Percentiles rank a stretch among this genome's conserved stretches.
These are phyloP conservation scores for Acropora tenuis DNA, from an alignment of 64 coral and sea anemone genomes.

Conservation along the genomic window DNA sequence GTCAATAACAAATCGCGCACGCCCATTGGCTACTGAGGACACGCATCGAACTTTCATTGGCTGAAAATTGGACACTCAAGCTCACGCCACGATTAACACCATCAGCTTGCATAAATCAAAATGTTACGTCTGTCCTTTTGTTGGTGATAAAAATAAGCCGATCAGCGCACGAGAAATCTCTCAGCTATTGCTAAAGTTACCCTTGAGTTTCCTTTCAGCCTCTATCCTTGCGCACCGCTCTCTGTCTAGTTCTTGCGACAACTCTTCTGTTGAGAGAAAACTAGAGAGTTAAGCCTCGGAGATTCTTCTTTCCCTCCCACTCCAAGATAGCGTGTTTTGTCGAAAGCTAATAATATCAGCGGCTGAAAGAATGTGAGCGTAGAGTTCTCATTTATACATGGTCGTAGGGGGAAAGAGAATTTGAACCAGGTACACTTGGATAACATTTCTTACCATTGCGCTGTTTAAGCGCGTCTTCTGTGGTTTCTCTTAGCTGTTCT, in stretches of 20 bases:
- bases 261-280: conserved; percentile 66
- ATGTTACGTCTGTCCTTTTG: too few relatives aligned
- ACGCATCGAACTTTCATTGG: too few relatives aligned
- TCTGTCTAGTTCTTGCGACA: conserved; percentile 86
- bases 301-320: too few relatives aligned
- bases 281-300: not conserved
- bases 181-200: conserved; percentile 18
- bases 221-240: conserved; percentile 81
- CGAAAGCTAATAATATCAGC: not conserved
- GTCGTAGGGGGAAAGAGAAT: too few relatives aligned
- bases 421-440: not conserved
- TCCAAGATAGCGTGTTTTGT: too few relatives aligned
- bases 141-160: too few relatives aligned
- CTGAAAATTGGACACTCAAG: too few relatives aligned
- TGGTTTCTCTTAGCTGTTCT: conserved; percentile 70
- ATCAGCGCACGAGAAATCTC: too few relatives aligned
- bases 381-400: too few relatives aligned
- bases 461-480: conserved; percentile 75
- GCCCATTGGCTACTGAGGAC: not conserved
- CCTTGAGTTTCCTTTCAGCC: conserved; percentile 95
- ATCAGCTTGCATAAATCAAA: too few relatives aligned
- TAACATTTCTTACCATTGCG: conserved; percentile 67
- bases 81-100: too few relatives aligned
- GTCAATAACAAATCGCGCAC: not conserved
- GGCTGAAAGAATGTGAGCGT: too few relatives aligned